These are phyloP conservation scores for Grallaria varia DNA, from an alignment of 2,113 vertebrate species.

Conservation along the genomic window DNA sequence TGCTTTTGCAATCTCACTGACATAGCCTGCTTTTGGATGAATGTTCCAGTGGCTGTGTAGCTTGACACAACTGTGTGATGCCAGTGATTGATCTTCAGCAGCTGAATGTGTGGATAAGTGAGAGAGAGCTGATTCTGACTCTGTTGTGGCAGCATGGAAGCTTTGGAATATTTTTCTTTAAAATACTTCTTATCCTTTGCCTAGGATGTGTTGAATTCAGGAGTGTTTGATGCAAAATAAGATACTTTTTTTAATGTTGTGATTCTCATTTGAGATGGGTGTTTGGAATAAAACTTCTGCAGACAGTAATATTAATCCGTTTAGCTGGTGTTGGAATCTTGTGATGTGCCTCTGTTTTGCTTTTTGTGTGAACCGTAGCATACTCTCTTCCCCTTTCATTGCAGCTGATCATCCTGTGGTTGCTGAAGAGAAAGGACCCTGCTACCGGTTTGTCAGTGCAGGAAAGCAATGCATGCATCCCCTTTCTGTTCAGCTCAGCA, in stretches of 20 bases:
- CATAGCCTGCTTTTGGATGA: neutral
- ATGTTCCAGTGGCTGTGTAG: neutral
- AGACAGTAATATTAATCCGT: neutral
- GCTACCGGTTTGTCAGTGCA: constrained; percentile 92
- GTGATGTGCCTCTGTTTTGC: constrained; percentile 29
- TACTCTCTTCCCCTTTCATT: constrained; percentile 66
- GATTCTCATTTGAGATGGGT: neutral
- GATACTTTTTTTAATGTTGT: neutral
- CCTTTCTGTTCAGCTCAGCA: constrained; percentile 94
- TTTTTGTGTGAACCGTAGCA: constrained; percentile 48
- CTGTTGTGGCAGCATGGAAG: neutral
- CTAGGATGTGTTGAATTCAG: neutral
- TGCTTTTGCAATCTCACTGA: neutral
- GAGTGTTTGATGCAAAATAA: neutral
- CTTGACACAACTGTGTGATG: neutral
- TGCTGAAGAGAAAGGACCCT: constrained; percentile 92
- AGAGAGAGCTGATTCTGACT: neutral
- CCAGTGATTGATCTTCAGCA: neutral
- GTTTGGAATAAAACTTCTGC: neutral
- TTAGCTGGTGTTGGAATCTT: constrained; percentile 67
- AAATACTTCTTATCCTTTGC: neutral
- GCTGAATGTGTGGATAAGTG: neutral
- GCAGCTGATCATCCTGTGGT: constrained; percentile 85
- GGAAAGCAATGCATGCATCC: constrained; percentile 96
- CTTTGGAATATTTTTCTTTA: neutral